phyloP scores from a whole-genome alignment of 2,888 invertebrate genomes.

The Nipponacmea schrenckii region DNA sequence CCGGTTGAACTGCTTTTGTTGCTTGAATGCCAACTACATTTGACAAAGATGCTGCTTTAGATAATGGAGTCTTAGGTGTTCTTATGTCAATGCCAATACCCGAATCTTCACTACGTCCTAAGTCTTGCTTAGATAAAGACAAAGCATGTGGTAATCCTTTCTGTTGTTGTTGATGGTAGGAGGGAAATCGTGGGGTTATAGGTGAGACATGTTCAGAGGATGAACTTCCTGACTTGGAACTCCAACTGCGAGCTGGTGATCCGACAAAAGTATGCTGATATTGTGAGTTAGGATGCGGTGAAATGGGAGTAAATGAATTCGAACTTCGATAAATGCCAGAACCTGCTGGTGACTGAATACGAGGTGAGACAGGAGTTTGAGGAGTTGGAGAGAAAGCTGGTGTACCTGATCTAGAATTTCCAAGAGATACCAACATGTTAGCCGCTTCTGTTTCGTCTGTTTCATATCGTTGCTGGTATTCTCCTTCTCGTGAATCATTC shows the following conservation, averaged over 20 bases:
- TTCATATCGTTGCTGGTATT: constrained; percentile 75
- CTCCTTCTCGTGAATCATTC: constrained; percentile 76
- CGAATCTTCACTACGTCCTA: constrained; percentile 54
- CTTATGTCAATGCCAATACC: constrained; percentile 57
- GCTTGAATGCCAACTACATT: background rate
- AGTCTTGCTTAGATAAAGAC: constrained; percentile 49
- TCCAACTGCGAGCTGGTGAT: constrained; percentile 59
- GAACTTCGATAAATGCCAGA: constrained; percentile 74
- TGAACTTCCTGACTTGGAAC: constrained; percentile 58
- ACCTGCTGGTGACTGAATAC: constrained; percentile 60
- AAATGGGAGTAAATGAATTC: constrained; percentile 91
- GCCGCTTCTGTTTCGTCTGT: constrained; percentile 97
- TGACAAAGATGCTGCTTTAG: constrained; percentile 13
- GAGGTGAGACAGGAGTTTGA: constrained; percentile 56
- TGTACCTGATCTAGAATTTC: constrained; percentile 91
- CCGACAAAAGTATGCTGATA: constrained; percentile 48
- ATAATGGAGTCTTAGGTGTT: constrained; percentile 40
- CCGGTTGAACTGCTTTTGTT: background rate
- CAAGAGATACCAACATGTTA: constrained; percentile 93
- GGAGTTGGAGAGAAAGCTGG: constrained; percentile 77
- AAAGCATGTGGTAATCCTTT: constrained; percentile 30
- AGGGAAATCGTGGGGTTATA: constrained; percentile 53
- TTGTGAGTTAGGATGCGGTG: constrained; percentile 60
- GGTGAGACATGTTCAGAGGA: constrained; percentile 62
- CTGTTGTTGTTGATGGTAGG: constrained; percentile 21